Conservation (phyloP, 2,888 invertebrate genomes). For the Clusia tigrina region DNA sequence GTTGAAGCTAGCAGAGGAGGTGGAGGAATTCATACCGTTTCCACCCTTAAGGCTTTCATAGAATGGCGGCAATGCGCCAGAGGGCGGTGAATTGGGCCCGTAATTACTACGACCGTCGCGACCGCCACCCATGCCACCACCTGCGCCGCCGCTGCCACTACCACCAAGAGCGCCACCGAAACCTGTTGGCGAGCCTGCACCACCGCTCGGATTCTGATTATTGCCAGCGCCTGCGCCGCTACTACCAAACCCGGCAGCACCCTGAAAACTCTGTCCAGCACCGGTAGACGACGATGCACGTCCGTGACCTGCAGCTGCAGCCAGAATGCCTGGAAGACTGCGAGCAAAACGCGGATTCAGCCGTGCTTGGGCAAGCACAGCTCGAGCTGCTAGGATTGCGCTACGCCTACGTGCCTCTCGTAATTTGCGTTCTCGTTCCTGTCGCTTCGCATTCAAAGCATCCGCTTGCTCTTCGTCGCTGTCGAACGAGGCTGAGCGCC, state of each 20-base stretch:
- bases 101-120: slow-evolving; percentile 86
- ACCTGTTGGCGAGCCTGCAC: slow-evolving; percentile 49
- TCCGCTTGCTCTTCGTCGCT: slow-evolving; percentile 54
- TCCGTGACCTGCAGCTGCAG: slow-evolving; percentile 83
- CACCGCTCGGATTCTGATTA: slow-evolving; percentile 54
- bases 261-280: slow-evolving; percentile 63
- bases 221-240: slow-evolving; percentile 55
- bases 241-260: slow-evolving; percentile 43
- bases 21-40: slow-evolving; percentile 59
- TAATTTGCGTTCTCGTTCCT: slow-evolving; percentile 70
- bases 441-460: slow-evolving; percentile 45
- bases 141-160: slow-evolving; percentile 72
- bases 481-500: slow-evolving; percentile 65
- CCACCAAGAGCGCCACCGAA: slow-evolving; percentile 49
- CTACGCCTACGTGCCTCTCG: slow-evolving; percentile 75
- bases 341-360: slow-evolving; percentile 61
- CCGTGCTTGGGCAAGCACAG: slow-evolving; percentile 53
- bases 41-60: slow-evolving; percentile 86
- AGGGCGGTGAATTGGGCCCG: slow-evolving; percentile 87
- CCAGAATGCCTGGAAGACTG: slow-evolving; percentile 72
- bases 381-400: slow-evolving; percentile 69
- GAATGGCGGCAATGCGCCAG: slow-evolving; percentile 87
- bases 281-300: slow-evolving; percentile 70
- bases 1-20: slow-evolving; percentile 58
- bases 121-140: slow-evolving; percentile 80